These are phyloP conservation scores for Eristalis intricaria DNA, from an alignment of 2,888 invertebrate genomes.

Conservation along the genomic window DNA sequence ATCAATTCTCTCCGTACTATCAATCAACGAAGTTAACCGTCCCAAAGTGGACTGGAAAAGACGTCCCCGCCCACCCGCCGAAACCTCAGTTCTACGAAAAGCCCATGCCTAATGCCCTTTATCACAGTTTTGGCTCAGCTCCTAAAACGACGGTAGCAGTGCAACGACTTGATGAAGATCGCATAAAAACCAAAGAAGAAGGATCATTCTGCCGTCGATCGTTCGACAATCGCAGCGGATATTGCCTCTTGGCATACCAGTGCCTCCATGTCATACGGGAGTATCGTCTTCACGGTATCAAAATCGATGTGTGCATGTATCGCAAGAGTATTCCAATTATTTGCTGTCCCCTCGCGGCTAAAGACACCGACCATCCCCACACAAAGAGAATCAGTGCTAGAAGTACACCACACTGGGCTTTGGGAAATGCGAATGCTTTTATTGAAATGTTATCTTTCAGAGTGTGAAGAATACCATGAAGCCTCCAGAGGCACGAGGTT, in stretches of 20 bases:
- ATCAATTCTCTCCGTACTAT: conserved; percentile 71
- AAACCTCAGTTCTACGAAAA: conserved; percentile 1
- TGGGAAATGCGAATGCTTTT: background rate
- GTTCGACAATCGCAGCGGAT: conserved; percentile 79
- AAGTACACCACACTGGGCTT: conserved; percentile 73
- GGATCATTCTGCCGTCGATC: conserved; percentile 79
- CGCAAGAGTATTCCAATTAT: conserved; percentile 79
- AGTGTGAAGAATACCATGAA: conserved; percentile 83
- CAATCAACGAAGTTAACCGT: conserved; percentile 72
- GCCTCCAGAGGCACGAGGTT: conserved; percentile 75
- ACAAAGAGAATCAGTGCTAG: conserved; percentile 77
- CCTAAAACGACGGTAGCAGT: background rate
- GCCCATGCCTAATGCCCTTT: conserved; percentile 6
- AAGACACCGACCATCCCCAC: conserved; percentile 73
- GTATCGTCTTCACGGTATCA: conserved; percentile 77
- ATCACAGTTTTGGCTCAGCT: background rate
- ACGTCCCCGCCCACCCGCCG: background rate
- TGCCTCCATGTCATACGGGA: conserved; percentile 79
- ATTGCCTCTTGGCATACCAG: conserved; percentile 78
- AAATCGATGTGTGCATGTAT: conserved; percentile 77
- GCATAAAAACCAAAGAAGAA: conserved; percentile 68
- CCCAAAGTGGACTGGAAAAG: conserved; percentile 52
- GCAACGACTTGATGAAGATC: background rate
- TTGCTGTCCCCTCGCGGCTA: conserved; percentile 79
- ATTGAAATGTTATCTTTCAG: conserved; percentile 75